Percentiles rank a stretch among this genome's conserved stretches.
Conservation (phyloP, 2,888 invertebrate species). For the Orthonevra nobilis region DNA sequence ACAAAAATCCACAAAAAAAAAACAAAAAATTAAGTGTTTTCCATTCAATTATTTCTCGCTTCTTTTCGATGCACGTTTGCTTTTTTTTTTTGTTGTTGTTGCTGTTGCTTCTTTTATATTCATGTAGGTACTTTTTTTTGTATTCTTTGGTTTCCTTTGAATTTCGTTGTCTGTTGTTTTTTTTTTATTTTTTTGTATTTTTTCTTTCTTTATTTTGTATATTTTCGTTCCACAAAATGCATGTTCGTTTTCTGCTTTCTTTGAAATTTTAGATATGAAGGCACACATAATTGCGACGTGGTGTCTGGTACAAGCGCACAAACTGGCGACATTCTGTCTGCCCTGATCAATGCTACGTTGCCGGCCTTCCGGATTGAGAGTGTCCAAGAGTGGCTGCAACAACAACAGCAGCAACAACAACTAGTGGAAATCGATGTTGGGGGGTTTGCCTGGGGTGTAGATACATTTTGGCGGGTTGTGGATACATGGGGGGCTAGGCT, state of each 20-base stretch:
- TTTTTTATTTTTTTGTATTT: conserved; percentile 23
- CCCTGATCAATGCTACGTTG: conserved; percentile 88
- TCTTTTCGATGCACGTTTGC: conserved; percentile 52
- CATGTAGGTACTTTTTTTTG: no score
- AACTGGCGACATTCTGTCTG: conserved; percentile 97
- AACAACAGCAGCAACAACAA: not conserved
- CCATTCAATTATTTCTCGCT: conserved; percentile 54
- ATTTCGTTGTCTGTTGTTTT: conserved; percentile 33
- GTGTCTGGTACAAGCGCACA: conserved; percentile 87
- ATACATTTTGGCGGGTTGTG: no score
- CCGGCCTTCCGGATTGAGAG: conserved; percentile 79
- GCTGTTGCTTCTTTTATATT: conserved; percentile 5
- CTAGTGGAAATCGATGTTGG: not conserved
- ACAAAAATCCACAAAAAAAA: conserved; percentile 35
- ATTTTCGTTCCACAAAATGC: conserved; percentile 51
- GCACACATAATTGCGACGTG: conserved; percentile 83
- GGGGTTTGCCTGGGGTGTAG: no score
- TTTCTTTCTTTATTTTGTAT: conserved; percentile 11
- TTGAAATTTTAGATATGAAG: conserved; percentile 69
- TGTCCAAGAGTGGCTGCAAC: no score
- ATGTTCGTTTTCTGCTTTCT: conserved; percentile 68
- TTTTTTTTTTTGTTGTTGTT: conserved; percentile 32
- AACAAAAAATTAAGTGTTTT: conserved; percentile 60
- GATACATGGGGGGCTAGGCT: no score
- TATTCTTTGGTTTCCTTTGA: conserved; percentile 61